Evolutionary conservation across 92 coral and sea anemone species (phyloP).

Genomic region (Plumapathes pennacea): DNA sequence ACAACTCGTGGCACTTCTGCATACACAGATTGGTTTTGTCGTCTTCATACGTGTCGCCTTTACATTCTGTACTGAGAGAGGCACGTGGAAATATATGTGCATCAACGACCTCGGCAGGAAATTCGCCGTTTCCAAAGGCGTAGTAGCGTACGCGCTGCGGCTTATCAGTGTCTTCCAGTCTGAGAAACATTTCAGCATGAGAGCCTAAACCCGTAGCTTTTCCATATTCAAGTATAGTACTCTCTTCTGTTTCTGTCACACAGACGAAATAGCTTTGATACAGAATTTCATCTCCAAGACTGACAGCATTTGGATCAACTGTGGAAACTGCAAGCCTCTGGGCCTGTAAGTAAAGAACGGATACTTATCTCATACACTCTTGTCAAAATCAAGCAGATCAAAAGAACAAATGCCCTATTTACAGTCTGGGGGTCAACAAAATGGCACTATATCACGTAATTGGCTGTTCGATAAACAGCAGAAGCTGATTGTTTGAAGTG

Average conservation of each 20-base stretch:
- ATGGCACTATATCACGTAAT: too few relatives aligned
- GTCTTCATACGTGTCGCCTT: slow-evolving; percentile 21
- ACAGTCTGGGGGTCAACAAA: too few relatives aligned
- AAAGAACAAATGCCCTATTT: too few relatives aligned
- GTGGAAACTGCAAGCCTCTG: slow-evolving; percentile 8
- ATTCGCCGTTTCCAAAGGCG: slow-evolving; percentile 43
- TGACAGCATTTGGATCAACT: slow-evolving; percentile 4
- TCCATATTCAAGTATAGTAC: slow-evolving; percentile 13
- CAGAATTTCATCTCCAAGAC: slow-evolving; percentile 9
- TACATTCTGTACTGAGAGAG: slow-evolving; percentile 10
- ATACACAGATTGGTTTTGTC: slow-evolving; percentile 1
- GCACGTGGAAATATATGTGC: slow-evolving; percentile 17
- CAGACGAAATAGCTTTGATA: slow-evolving; percentile 13
- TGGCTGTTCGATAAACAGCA: too few relatives aligned
- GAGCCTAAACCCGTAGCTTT: slow-evolving; percentile 1
- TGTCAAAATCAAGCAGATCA: too few relatives aligned
- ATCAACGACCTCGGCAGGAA: slow-evolving; percentile 6
- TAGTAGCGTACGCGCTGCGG: slow-evolving; percentile 1
- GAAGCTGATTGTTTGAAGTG: too few relatives aligned
- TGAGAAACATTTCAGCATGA: slow-evolving; percentile 2
- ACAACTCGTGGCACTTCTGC: slow-evolving; percentile 28
- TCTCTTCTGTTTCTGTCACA: slow-evolving; percentile 1
- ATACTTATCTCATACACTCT: too few relatives aligned
- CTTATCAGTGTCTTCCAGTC: slow-evolving; percentile 2
- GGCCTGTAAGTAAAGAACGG: too few relatives aligned